Base-by-base conservation (phyloP, 1,140 invertebrate species). In the Lepidostoma basale region DNA sequence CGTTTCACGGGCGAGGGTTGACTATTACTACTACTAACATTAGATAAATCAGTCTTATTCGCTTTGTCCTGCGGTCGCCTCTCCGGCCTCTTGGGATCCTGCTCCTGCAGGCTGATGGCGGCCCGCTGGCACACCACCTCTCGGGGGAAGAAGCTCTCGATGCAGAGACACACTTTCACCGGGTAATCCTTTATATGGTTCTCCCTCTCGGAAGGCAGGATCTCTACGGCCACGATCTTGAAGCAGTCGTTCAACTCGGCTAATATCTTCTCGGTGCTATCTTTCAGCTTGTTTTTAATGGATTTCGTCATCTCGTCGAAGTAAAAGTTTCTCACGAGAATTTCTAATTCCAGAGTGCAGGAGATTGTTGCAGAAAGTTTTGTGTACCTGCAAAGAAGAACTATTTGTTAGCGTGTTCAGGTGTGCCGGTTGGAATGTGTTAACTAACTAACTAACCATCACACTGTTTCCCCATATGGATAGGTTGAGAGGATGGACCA, bases 311-410 rank as follows among this genome's bases (percentile, higher is more conserved):
- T 91, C 76, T 92, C 90, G 70, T 92, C 90, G 66, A 90, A 89
- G 71, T 92, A 92, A 67, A 87, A 88, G 72, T 89, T 89, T 72
- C 90, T 85, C 49, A 91, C 88, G 67, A 90, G 84, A 36, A 89
- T 87, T 74, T 91, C 88, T 58, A 95, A 80, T 75, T 90, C 86
- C 8, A 85, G 78, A 39, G 86, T 87, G 74, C 92, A 89, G 3
- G 92, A 89, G 68, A 97, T 89, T 44, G 89, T 87, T 60, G 90
- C 89, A 77, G 90, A 92, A 45, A 89, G 85, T 81, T 90, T 90
- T 66, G 87, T 87, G 68, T 90, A 92, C 72, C 88, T 88, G 75
- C 74, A 77, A 81, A 4, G 16, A 60, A n/a, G 42, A 39, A 56
- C n/a, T n/a, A n/a, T n/a, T n/a, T n/a, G n/a, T n/a, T n/a, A n/a